Evolutionary conservation across 2,888 invertebrate species (phyloP), one percentile per base, ranked within the genome.

Genomic region (Pherbina coryleti): DNA sequence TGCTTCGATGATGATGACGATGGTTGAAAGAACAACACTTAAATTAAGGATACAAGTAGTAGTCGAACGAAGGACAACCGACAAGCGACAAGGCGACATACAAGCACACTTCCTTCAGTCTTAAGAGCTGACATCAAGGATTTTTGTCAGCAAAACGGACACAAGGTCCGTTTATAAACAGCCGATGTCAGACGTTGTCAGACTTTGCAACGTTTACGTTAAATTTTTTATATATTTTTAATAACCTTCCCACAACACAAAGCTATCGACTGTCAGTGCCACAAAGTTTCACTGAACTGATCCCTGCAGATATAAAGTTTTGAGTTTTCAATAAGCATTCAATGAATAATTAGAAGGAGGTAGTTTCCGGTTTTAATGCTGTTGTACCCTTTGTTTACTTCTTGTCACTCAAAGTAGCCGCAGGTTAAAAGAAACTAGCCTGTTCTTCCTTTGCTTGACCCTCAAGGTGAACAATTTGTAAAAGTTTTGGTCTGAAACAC

Each of bases 291-390:
- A 28, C 11, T 22, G 4, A 25, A 22, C 25, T 22, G 57, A 28
- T 19, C 25, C 44, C 44, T 44, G 57, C 57, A 60, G 28, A 60
- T 22, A 5, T n/a, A 28, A 28, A 49, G 31, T 25, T 64, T 28
- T 28, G 31, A 62, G 17, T 64, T 66, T 37, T 37, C 74, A 74
- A 74, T 74, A 74, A 74, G 51, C 51, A 66, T 53, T 64, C 74
- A 60, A 73, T 73, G 22, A 71, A 5, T 53, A 28, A 60, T 28
- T 60, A 60, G 17, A 14, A 28, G 60, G 1, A 60, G 14, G 19
- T 2, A 7, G 4, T 37, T 66, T 37, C 3, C 17, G 1, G 14
- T 37, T 37, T 34, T 19, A 67, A 9, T 67, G 22, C 7, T 22
- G 9, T 22, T 19, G 17, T n/a, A n/a, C n/a, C 37, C 17, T 66